Evolutionary conservation across 1,140 invertebrate genomes (phyloP), one percentile per base, ranked within the genome.

Genomic region (Reticulitermes speratus): DNA sequence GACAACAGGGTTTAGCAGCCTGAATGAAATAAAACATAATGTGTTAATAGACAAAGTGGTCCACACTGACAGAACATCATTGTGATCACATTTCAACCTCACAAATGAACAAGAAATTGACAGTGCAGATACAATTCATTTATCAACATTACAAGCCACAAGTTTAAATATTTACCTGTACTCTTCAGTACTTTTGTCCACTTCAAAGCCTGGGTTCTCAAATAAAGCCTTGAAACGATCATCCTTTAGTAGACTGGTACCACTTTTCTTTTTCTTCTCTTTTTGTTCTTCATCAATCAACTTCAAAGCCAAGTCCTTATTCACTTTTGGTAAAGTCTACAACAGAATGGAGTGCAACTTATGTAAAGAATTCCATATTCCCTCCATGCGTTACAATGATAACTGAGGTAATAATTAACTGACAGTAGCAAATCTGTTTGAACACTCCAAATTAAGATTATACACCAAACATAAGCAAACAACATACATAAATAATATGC

Each of bases 171-270:
- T 83, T 86, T 89, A 90, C 88, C 94, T 92, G 90, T 95, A 98
- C 90, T 97, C 96, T 89, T 98, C 96, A 84, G 96, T 95, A 88
- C 94, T 94, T 89, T 95, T 96, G 89, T 99, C 96, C 86, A 99
- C 95, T 92, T 98, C 95, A 91, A 98, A 99, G 89, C 99, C 97
- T 55, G 97, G 95, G 93, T 99, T 98, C 88, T 94, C 94, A 91
- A 99, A 99, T 87, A 99, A 91, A 25, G 93, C 94, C 84, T 97
- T 96, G 91, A 99, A 99, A 89, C 98, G 93, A 87, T 96, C 93
- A 91, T 99, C 98, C 88, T 95, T 92, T 44, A 99, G 90, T 25
- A 99, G 90, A 90, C 93, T 95, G 14, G 91, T 89, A 7, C 93
- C 91, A 87, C 92, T 91, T 86, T 94, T 96, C 88, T 94, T 93